Base-by-base conservation (phyloP, 2,888 invertebrate genomes). In the Clivina fossor region DNA sequence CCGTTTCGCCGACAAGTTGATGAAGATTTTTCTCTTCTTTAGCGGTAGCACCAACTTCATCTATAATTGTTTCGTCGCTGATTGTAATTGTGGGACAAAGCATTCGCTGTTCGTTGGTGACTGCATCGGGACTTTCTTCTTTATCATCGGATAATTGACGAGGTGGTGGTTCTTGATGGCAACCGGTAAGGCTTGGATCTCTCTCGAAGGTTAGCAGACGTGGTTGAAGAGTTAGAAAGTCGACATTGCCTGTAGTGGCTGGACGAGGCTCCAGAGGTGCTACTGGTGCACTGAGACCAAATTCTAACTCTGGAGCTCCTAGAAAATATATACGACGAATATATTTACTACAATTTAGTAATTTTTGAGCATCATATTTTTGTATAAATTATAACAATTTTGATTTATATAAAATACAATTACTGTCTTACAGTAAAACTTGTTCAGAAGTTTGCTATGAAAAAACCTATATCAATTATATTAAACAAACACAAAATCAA, bases 221-320 rank as follows among this genome's bases (percentile, higher is more conserved):
- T 58, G 88, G 86, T 78, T 88, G 88, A 55, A 88, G 73, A 57
- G 86, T 86, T 66, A 88, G 77, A 74, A 85, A 80, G 62, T 84
- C 80, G 66, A 84, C 83, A 68, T 81, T 73, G 71, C 83, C 85
- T 28, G 83, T 85, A 62, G 85, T 87, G 43, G 86, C 83, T 61
- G 85, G 81, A 61, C 86, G 75, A 40, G 86, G 85, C 75, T 84
- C 83, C 63, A 86, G 70, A 63, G 85, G 84, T 63, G 81, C 79
- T 59, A 82, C 44, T 4, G 78, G 69, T 58, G 78, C 77, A 63
- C 76, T 26, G 8, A 44, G 11, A 18, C 53, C 44, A n/a, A 53
- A 53, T 37, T 53, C 53, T 8, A 44, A n/a, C 9, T 53, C 44
- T 2, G 53, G 44, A 30, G 35, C 33, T 9, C 53, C 53, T 53